Evolutionary conservation across 2,797 vertebrate species (phyloP).

Genomic region (Premnoplex brunnescens): DNA sequence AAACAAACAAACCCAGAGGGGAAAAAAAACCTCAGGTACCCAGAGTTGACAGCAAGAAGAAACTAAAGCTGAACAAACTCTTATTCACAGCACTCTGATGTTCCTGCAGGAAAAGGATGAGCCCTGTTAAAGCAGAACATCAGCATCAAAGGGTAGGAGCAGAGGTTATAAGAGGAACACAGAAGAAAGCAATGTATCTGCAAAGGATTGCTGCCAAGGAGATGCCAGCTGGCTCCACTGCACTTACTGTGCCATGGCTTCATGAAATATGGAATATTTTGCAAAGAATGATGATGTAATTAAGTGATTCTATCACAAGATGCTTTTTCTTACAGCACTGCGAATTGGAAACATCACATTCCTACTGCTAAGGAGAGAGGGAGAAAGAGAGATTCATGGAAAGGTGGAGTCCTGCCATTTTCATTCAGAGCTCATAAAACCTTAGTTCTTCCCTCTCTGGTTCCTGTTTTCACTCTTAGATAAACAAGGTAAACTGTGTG

Average conservation of each 20-base stretch:
- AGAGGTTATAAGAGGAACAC: not conserved
- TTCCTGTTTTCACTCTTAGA: not conserved
- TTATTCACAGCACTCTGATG: not conserved
- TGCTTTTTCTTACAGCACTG: not conserved
- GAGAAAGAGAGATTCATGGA: not conserved
- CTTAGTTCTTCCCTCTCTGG: not conserved
- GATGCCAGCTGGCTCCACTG: not conserved
- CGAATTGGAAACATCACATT: not conserved
- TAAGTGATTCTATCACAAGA: not conserved
- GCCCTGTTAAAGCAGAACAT: constrained; percentile 15
- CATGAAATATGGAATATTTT: constrained; percentile 3
- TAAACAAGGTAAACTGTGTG: constrained; percentile 9
- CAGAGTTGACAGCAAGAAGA: not conserved
- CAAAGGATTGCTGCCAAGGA: not conserved
- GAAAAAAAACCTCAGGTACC: not conserved
- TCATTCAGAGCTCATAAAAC: constrained; percentile 7
- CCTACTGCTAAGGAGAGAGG: not conserved
- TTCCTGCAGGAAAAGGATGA: constrained; percentile 5
- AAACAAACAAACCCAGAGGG: not conserved
- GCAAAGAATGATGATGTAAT: not conserved
- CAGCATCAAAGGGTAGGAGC: not conserved
- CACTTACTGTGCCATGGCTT: not conserved
- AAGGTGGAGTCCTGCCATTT: not conserved
- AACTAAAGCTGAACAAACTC: constrained; percentile 6
- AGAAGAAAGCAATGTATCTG: constrained; percentile 3